A percentile compares a stretch with the other conserved stretches of the same genome.
Evolutionary conservation across 2,797 vertebrate genomes (phyloP).

Genomic region (Poeciliopsis turneri): DNA sequence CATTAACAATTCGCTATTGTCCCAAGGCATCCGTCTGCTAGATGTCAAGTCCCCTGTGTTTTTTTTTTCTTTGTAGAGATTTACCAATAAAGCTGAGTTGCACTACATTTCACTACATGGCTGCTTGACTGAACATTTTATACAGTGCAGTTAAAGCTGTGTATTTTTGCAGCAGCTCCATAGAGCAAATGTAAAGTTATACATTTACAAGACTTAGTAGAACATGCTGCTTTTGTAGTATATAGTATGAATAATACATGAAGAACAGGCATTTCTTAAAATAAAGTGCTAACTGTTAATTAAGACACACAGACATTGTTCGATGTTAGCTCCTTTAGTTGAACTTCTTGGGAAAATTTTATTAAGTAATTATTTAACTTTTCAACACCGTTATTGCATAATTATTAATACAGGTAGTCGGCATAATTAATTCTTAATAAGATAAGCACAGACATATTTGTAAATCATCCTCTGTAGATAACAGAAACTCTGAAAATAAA

Average conservation of each 20-base stretch:
- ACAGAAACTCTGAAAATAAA: not conserved
- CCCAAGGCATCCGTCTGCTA: constrained; percentile 24
- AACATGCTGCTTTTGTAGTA: constrained; percentile 4
- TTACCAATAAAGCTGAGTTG: constrained; percentile 18
- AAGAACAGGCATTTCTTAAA: not conserved
- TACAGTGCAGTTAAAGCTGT: constrained; percentile 38
- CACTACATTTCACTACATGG: constrained; percentile 27
- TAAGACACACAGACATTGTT: not conserved
- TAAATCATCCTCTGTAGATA: not conserved
- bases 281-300: not conserved
- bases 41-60: constrained; percentile 29
- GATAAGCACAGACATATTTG: not conserved
- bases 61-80: constrained; percentile 21
- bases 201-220: constrained; percentile 8
- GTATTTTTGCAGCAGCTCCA: constrained; percentile 26
- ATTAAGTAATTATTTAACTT: not conserved
- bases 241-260: not conserved
- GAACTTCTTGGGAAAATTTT: not conserved
- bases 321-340: not conserved
- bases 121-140: too few species aligned
- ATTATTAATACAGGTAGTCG: not conserved
- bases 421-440: not conserved
- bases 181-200: constrained; percentile 3
- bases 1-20: constrained; percentile 41
- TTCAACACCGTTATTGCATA: not conserved